These are phyloP conservation scores for Napeogenes inachia DNA, from an alignment of 2,888 invertebrate species.

Conservation along the genomic window DNA sequence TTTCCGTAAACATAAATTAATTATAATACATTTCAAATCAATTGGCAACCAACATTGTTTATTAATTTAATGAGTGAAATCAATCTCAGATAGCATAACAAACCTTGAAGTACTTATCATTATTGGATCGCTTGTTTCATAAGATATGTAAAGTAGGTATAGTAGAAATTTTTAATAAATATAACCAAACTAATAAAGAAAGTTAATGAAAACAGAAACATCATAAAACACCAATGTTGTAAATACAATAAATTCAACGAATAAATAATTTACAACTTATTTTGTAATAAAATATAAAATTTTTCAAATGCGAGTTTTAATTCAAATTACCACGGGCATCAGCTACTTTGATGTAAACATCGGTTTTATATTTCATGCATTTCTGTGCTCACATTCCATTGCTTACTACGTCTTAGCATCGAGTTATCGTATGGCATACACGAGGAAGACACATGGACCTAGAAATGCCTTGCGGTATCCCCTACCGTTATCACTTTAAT, in stretches of 20 bases:
- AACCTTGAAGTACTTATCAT: not conserved
- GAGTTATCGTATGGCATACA: slow-evolving; percentile 35
- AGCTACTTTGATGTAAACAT: slow-evolving; percentile 39
- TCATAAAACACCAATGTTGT: too few species aligned
- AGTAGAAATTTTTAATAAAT: too few species aligned
- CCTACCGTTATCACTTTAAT: slow-evolving; percentile 24
- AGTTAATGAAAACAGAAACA: too few species aligned
- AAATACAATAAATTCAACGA: too few species aligned
- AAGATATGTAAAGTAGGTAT: too few species aligned
- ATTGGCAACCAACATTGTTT: slow-evolving; percentile 1
- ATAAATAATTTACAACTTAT: too few species aligned
- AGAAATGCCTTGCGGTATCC: slow-evolving; percentile 54
- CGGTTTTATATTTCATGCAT: slow-evolving; percentile 47
- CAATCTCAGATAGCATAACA: not conserved
- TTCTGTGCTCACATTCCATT: slow-evolving; percentile 36
- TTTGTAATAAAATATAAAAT: not conserved
- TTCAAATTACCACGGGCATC: slow-evolving; percentile 12
- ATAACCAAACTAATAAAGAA: too few species aligned
- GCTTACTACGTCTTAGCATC: slow-evolving; percentile 33
- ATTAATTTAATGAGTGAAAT: slow-evolving; percentile 11
- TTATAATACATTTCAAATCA: not conserved
- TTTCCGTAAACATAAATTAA: not conserved
- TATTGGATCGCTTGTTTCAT: not conserved
- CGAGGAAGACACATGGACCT: slow-evolving; percentile 47
- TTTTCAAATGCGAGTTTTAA: not conserved